Base-by-base conservation (phyloP, 2,888 invertebrate genomes). In the Chloroclysta siterata region DNA sequence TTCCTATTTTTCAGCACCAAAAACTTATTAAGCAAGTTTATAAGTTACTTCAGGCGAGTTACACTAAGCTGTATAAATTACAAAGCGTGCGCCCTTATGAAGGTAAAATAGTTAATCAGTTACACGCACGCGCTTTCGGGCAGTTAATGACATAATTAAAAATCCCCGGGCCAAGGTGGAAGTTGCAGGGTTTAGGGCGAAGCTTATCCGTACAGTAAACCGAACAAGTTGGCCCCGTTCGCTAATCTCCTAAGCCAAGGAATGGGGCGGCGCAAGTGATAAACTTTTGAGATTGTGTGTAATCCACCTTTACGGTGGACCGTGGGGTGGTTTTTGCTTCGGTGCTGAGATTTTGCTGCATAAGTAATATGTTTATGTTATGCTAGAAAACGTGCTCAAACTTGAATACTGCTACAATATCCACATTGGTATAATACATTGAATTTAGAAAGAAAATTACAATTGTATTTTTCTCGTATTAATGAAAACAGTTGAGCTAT, bases 231-330 rank as follows among this genome's bases (percentile, higher is more conserved):
- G 87, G 81, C 82, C 83, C 81, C 82, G 81, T 84, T 86, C 80
- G 83, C 86, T 90, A 90, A 90, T 90, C 90, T 89, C 82, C 85
- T 88, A 87, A 89, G 86, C 87, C 84, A 83, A 84, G 85, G 81
- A 82, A 84, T 76, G 79, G 76, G 71, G 71, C 78, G 84, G 83
- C 73, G 71, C 80, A 83, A 87, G 85, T 81, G 77, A 86, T 81
- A 82, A 85, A 83, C 86, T 88, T 87, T 73, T 69, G 71, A 71
- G 65, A 71, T 72, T 70, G 66, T 59, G 44, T 50, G 63, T 52
- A 51, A 60, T 59, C 52, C 54, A 47, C 50, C 47, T 39, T 63
- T 29, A 51, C 54, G 15, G 36, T 41, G 53, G 53, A 42, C 17
- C 14, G 44, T 22, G 28, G 29, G 51, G 53, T 47, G 22, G 36